Evolutionary conservation across 2,888 invertebrate species (phyloP), one percentile per base, ranked within the genome.

Genomic region (Rhamnusium bicolor): DNA sequence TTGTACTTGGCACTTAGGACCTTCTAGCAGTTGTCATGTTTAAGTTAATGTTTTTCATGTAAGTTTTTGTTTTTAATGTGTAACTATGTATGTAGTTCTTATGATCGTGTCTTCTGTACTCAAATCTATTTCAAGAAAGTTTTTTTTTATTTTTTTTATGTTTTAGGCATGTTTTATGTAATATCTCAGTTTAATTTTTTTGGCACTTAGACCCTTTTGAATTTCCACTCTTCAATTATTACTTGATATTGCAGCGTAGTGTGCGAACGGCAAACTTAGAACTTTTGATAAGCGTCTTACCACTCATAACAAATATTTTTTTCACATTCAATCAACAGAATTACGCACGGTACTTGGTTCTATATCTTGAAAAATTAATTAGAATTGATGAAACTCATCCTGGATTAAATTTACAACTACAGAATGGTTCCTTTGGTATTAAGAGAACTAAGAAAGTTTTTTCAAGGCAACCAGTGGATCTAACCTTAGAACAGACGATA

Each of bases 241-340:
- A 84, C 67, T 54, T 80, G 0, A 54, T 71, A 4, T 74, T 86
- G 16, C 49, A 24, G n/a, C 73, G 79, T 56, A 85, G 85, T 54
- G 81, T 86, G 58, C 63, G 85, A 24, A 82, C 77, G 16, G 77
- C 79, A 10, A 77, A 86, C 76, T 81, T 85, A 60, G 71, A 83
- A 47, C 27, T 76, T 8, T 74, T 53, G 49, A 71, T 78, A 70
- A 80, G 72, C 47, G 65, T 81, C 47, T 72, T 85, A 21, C 77
- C 80, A 4, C 68, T 74, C 53, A 74, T 76, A 2, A 29, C 68
- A n/a, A 78, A 66, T 27, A 8, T 71, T 1, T 71, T 74, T 54
- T 74, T 74, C 27, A 12, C 27, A 8, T 47, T 70, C 3, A 78
- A 78, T 60, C 75, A 74, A 24, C 74, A 47, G 0, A 73, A 75